Evolutionary conservation across 2,797 vertebrate species (phyloP).

Genomic region (Chlorospingus flavigularis): DNA sequence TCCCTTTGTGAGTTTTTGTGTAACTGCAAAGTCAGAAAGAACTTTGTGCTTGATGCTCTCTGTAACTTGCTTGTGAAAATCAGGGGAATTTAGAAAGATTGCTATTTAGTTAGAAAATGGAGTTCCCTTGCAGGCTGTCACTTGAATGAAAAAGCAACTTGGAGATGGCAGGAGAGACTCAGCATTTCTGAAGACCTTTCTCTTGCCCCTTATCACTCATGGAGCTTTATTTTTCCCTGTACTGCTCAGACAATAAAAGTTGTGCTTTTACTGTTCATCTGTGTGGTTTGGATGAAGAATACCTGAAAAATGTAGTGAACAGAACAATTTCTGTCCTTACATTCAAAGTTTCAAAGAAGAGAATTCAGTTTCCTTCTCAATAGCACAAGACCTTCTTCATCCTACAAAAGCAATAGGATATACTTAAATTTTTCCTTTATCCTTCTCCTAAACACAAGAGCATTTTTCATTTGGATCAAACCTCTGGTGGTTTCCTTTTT

Average conservation of each 20-base stretch:
- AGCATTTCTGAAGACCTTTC: neutral
- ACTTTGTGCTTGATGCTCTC: neutral
- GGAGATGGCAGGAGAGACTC: neutral
- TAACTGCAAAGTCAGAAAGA: neutral
- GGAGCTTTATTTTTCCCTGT: neutral
- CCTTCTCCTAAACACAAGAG: neutral
- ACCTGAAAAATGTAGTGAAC: neutral
- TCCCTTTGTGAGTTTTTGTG: neutral
- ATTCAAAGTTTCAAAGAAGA: neutral
- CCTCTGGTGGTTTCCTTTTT: neutral
- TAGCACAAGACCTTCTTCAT: neutral
- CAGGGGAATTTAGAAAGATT: neutral
- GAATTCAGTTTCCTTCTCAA: neutral
- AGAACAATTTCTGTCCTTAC: neutral
- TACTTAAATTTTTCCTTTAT: neutral
- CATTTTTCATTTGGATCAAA: neutral
- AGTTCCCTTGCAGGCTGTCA: neutral
- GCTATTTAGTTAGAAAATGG: neutral
- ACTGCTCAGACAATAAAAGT: neutral
- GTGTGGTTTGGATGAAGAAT: neutral
- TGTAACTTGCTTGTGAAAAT: neutral
- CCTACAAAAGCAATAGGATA: neutral
- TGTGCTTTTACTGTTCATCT: neutral
- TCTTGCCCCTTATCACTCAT: neutral
- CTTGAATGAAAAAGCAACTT: neutral